These are phyloP conservation scores for Palaemon carinicauda DNA, from an alignment of 1,140 invertebrate genomes.

Conservation along the genomic window DNA sequence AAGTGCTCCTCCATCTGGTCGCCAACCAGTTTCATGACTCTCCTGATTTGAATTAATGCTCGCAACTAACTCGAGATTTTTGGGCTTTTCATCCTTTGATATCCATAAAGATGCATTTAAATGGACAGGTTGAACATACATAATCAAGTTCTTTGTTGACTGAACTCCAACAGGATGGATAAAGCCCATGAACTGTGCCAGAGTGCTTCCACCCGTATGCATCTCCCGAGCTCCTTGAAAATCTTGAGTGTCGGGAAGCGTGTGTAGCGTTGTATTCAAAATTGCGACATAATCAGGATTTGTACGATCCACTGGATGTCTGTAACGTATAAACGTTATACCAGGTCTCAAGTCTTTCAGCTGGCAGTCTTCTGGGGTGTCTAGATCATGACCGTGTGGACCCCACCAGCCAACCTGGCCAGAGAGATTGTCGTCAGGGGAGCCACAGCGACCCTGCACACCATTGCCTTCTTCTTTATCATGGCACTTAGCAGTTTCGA, in stretches of 20 bases:
- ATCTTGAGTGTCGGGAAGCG: conserved; percentile 74
- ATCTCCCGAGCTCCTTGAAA: conserved; percentile 75
- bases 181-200: conserved; percentile 78
- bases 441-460: conserved; percentile 74
- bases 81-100: conserved; percentile 10
- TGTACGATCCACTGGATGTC: conserved; percentile 82
- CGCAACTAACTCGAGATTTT: conserved; percentile 16
- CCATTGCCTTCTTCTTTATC: conserved; percentile 66
- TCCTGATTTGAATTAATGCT: conserved; percentile 7
- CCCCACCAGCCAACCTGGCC: conserved; percentile 90
- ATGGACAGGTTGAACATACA: conserved; percentile 62
- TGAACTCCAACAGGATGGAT: conserved; percentile 79
- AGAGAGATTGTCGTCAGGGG: conserved; percentile 78
- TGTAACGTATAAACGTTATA: conserved; percentile 86
- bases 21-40: background rate
- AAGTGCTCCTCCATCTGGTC: background rate
- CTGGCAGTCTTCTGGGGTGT: conserved; percentile 78
- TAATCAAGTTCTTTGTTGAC: conserved; percentile 65
- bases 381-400: conserved; percentile 78
- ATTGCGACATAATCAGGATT: conserved; percentile 83
- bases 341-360: conserved; percentile 83
- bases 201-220: conserved; percentile 52
- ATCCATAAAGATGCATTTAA: conserved; percentile 59
- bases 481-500: conserved; percentile 89
- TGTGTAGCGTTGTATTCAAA: conserved; percentile 83